Base-by-base conservation (phyloP, 2,113 vertebrate species). In the Psephotus haematonotus region DNA sequence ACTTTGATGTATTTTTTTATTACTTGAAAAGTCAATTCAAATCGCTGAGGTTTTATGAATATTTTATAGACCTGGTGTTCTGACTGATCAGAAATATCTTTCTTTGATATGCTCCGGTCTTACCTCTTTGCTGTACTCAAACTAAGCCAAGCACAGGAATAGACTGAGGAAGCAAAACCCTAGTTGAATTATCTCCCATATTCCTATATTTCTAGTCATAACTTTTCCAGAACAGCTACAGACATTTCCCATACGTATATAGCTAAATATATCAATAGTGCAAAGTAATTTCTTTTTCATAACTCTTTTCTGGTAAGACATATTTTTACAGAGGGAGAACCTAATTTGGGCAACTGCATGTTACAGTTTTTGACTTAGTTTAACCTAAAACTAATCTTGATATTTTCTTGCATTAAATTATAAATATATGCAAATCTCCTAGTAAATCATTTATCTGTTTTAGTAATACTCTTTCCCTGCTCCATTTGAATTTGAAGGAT, bases 1-100 rank as follows among this genome's bases (percentile, higher is more conserved):
- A 55, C 81, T 95, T 95, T 95, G 86, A 95, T 92, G 64, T 62
- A 39, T 47, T 74, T 88, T 95, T 92, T 82, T 84, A n/a, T 87
- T 65, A 79, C 78, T 95, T 95, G 87, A 95, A 94, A 95, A 63
- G n/a, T 52, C 81, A 87, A 90, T 90, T 94, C 70, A 76, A 77
- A 87, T 82, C 86, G 65, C 77, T 71, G 76, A 70, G 39, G 49
- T 84, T 94, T 89, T 65, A 93, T 86, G 50, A 95, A 93, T 95
- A 84, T 95, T 97, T 95, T 88, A 95, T 67, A 39, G 60, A 31
- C 64, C 76, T 0, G 0, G 43, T 65, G 41, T 82, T 94, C 78
- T 65, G 37, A 91, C 44, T 70, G 68, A 94, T 83, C 85, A 88
- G 71, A 93, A 77, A 63, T 77, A 8, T 7, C 0, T 1, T 39